phyloP scores from a whole-genome alignment of 1,140 invertebrate species.

The Mycetomoellerius zeteki region DNA sequence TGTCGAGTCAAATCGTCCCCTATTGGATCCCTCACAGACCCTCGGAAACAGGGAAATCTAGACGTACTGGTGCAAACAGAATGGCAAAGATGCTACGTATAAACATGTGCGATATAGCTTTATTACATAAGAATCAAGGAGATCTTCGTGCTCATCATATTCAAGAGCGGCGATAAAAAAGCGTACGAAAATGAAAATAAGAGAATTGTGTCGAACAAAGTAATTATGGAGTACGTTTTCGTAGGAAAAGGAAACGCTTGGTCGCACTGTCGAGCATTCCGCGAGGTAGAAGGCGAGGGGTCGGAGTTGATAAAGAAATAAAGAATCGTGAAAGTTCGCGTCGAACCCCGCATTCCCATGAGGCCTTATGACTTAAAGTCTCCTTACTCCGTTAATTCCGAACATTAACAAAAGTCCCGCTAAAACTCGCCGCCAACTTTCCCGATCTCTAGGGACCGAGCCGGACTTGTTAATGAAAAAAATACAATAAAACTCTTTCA shows the following conservation, averaged over 20 bases:
- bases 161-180: constrained; percentile 28
- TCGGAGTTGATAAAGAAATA: constrained; percentile 87
- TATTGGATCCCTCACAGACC: constrained; percentile 8
- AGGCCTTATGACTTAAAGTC: constrained; percentile 87
- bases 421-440: constrained; percentile 85
- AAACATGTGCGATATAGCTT: not conserved
- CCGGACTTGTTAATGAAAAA: constrained; percentile 86
- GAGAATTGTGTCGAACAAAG: constrained; percentile 77
- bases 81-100: constrained; percentile 12
- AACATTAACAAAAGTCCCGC: constrained; percentile 87
- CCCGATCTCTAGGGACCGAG: constrained; percentile 76
- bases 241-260: constrained; percentile 75
- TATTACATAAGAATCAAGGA: constrained; percentile 1
- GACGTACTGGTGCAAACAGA: not conserved
- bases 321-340: constrained; percentile 86
- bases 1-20: constrained; percentile 79
- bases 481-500: constrained; percentile 85
- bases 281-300: constrained; percentile 74
- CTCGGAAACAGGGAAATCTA: constrained; percentile 12
- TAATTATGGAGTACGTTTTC: constrained; percentile 76
- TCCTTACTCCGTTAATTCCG: constrained; percentile 87
- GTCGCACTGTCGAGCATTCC: constrained; percentile 71
- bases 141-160: constrained; percentile 26
- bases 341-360: constrained; percentile 83
- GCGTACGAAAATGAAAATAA: constrained; percentile 69